phyloP scores from a whole-genome alignment of 1,140 invertebrate species.

The Microvelia longipes region DNA sequence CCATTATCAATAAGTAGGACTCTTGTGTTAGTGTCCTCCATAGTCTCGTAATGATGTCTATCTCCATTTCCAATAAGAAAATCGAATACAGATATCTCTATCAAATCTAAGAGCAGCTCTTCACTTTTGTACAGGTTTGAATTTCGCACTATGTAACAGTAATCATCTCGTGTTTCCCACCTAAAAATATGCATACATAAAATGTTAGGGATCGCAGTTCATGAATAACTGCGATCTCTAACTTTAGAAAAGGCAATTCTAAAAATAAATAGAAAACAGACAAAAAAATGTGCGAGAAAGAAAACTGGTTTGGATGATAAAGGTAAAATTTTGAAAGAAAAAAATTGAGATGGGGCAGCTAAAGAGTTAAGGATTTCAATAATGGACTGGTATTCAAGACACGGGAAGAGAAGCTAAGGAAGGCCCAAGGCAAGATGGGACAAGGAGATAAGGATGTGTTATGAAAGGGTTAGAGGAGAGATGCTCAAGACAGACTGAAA shows the following conservation, averaged over 20 bases:
- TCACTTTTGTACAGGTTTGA: slow-evolving; percentile 28
- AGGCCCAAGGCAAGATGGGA: too few relatives aligned
- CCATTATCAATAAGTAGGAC: slow-evolving; percentile 84
- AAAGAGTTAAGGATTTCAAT: too few relatives aligned
- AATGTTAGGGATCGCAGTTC: not conserved
- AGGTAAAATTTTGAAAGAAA: too few relatives aligned
- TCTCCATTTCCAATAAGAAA: slow-evolving; percentile 91
- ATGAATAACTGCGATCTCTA: slow-evolving; percentile 8
- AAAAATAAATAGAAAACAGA: too few relatives aligned
- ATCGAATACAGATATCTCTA: slow-evolving; percentile 80
- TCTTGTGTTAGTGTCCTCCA: slow-evolving; percentile 41
- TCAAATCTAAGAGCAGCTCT: slow-evolving; percentile 57
- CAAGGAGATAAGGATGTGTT: too few relatives aligned
- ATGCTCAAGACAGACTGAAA: too few relatives aligned
- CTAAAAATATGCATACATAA: slow-evolving; percentile 28
- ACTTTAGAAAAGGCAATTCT: not conserved
- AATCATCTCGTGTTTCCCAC: slow-evolving; percentile 64
- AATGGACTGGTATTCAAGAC: too few relatives aligned
- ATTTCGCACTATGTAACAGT: slow-evolving; percentile 51
- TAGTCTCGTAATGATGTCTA: slow-evolving; percentile 77
- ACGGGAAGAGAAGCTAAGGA: too few relatives aligned
- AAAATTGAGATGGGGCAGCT: too few relatives aligned
- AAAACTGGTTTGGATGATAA: too few relatives aligned
- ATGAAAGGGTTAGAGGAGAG: too few relatives aligned
- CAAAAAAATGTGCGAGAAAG: too few relatives aligned